Conservation (phyloP, 2,113 vertebrate species). For the Nestor notabilis region DNA sequence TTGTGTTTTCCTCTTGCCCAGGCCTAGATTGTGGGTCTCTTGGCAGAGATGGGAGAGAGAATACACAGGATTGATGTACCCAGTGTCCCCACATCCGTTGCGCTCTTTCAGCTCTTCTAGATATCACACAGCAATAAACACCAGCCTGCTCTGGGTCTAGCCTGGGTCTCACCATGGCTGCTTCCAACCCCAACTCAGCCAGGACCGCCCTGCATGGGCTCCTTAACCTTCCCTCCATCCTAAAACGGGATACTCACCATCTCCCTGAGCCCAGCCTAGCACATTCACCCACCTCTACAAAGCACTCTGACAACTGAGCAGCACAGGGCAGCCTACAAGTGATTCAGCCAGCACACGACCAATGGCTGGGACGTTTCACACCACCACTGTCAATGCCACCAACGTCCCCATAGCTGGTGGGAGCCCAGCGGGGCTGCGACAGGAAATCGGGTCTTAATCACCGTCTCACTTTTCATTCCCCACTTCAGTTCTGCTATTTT, state of each 20-base stretch:
- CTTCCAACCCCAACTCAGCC: not conserved
- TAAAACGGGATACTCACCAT: rapidly evolving
- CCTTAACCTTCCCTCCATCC: not conserved
- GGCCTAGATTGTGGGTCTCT: not conserved
- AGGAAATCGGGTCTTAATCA: slow-evolving; percentile 63
- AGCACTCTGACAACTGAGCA: not conserved
- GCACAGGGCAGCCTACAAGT: not conserved
- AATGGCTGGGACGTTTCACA: not conserved
- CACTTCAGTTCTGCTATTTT: slow-evolving; percentile 49
- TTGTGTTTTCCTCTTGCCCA: not conserved
- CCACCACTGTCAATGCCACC: not conserved
- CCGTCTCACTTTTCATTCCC: slow-evolving; percentile 54
- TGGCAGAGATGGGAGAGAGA: not conserved
- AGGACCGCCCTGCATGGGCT: not conserved
- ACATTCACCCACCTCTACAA: not conserved
- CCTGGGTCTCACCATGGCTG: not conserved
- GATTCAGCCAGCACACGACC: not conserved
- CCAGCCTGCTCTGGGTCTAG: not conserved
- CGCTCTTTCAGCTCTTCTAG: not conserved
- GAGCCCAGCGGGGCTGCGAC: not conserved
- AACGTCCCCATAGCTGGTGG: not conserved
- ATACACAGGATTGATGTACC: not conserved
- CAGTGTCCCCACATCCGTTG: not conserved
- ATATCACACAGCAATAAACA: not conserved
- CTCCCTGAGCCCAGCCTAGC: not conserved